Evolutionary conservation across 1,140 invertebrate species (phyloP).

Genomic region (Lasioglossum baleicum): DNA sequence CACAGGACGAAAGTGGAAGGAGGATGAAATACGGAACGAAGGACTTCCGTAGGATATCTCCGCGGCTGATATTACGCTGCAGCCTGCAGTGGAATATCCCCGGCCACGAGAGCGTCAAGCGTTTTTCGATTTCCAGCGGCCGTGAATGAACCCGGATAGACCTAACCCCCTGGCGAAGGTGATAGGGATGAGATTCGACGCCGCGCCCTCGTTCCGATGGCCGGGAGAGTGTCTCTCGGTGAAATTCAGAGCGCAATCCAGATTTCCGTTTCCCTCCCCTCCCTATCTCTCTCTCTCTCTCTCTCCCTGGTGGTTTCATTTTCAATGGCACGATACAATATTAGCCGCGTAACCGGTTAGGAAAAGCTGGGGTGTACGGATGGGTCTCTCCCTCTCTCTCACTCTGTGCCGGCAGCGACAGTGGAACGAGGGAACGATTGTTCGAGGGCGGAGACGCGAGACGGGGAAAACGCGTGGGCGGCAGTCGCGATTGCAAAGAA

Average conservation of each 20-base stretch:
- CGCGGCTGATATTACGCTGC: conserved; percentile 20
- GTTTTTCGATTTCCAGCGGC: conserved; percentile 39
- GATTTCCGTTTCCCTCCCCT: conserved; percentile 17
- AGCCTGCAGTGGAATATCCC: conserved; percentile 3
- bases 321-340: conserved; percentile 42
- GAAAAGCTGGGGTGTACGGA: neutral
- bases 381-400: no score
- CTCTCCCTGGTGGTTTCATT: conserved; percentile 24
- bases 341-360: conserved; percentile 26
- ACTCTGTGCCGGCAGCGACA: neutral
- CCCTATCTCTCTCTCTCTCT: no score
- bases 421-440: neutral
- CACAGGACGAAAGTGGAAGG: neutral
- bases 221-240: conserved; percentile 9
- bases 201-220: conserved; percentile 12
- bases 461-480: conserved; percentile 20
- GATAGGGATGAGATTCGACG: conserved; percentile 8
- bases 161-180: neutral
- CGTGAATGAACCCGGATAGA: conserved; percentile 31
- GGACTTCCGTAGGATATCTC: conserved; percentile 34
- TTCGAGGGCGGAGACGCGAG: neutral
- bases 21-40: conserved; percentile 18
- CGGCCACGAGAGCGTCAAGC: conserved; percentile 9
- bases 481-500: conserved; percentile 72
- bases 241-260: conserved; percentile 41